Evolutionary conservation across 2,888 invertebrate species (phyloP), one percentile per base, ranked within the genome.

Genomic region (Fragum fragum): DNA sequence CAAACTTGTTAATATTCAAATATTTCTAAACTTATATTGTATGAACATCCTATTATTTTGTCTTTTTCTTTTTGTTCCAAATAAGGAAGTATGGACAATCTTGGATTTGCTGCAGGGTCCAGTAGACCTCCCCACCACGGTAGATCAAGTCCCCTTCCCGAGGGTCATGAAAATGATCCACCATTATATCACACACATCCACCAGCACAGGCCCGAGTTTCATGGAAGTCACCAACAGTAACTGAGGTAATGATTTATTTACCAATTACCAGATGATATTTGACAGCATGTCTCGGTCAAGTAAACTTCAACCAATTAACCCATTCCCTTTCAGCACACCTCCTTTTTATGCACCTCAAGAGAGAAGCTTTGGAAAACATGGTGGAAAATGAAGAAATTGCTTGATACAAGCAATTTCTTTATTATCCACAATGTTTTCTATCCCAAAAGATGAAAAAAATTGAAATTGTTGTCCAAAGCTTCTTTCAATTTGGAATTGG

Each of bases 41-140:
- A 9, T 7, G n/a, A 23, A 23, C n/a, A 23, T 9, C 7, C 7
- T 16, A 23, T 16, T 23, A n/a, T 36, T 36, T 36, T 36, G 32
- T 36, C 9, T 6, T 6, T 36, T 36, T 36, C 32, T 36, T 36
- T 36, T 36, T n/a, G n/a, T n/a, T n/a, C n/a, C n/a, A 6, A 36
- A 36, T n/a, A 23, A 66, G 66, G 66, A 39, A 42, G 66, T 42
- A 66, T 66, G 66, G 42, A 66, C 47, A 66, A 66, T 42, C 39
- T 66, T 3, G 66, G 66, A 2, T 66, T 42, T 42, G 39, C 14
- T 11, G 66, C 66, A 23, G 66, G 66, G 1, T 21, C 39, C 9
- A 66, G 66, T 66, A 75, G 73, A 70, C 89, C 89, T 26, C 87
- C 88, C n/a, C 89, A 90, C 57, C 85, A 84, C 63, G 76, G 63